Evolutionary conservation across 2,113 vertebrate species (phyloP), one percentile per base, ranked within the genome.

Genomic region (Callocephalon fimbriatum): DNA sequence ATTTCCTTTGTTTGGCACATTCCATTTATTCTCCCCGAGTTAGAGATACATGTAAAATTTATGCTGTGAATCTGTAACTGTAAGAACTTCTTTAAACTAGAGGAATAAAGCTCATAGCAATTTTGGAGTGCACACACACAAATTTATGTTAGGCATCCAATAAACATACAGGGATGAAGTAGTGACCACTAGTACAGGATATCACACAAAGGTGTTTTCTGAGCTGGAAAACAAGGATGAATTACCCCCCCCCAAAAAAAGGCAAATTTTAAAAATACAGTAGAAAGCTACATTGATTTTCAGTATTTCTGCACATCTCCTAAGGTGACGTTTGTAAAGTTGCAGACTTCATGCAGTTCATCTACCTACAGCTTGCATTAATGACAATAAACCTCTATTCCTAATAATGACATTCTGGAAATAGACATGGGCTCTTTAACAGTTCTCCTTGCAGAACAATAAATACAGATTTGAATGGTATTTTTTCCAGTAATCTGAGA

Each of bases 151-250:
- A 61, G 37, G 19, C 31, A 63, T 18, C 11, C 12, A 62, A 17
- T 18, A 56, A 68, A 83, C 7, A 9, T 6, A 56, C 2, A 19
- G 13, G 10, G 23, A 42, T 58, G 37, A 47, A 27, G 22, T 12
- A 62, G 37, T 44, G 8, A 2, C 35, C 26, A 19, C 11, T 48
- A 31, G 23, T 10, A 48, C 0, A 0, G 65, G 50, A 19, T 2
- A 38, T 12, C 3, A 37, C 5, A 66, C 19, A 77, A 47, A 18
- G 0, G 6, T 53, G 71, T 84, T 80, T 18, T 56, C 63, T 56
- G 37, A 91, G 70, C 23, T 76, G 20, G n/a, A 75, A 91, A 87
- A 84, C 11, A 48, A 78, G 13, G 6, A 80, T 27, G 3, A 89
- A 63, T 35, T 77, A 82, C 38, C 40, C 38, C 40, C 40, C 40